Conservation (phyloP, 2,888 invertebrate species). For the Griposia aprilina region DNA sequence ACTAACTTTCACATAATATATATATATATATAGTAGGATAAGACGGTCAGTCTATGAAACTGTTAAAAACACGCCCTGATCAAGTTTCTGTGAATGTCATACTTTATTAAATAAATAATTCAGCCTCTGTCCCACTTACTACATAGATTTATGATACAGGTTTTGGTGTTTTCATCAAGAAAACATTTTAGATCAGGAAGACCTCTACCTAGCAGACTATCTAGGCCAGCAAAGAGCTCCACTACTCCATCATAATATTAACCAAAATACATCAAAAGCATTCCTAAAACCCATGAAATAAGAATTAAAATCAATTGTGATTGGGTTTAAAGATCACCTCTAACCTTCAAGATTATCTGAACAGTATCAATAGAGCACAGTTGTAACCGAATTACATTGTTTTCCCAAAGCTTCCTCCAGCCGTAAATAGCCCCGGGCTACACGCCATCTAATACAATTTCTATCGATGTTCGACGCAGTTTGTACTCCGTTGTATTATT, state of each 20-base stretch:
- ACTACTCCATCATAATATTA: background rate
- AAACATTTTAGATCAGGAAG: background rate
- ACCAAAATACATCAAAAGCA: background rate
- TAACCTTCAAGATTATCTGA: background rate
- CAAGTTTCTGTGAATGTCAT: background rate
- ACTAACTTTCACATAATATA: no score
- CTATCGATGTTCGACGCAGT: slow-evolving; percentile 37
- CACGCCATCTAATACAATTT: slow-evolving; percentile 41
- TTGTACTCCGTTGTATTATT: slow-evolving; percentile 19
- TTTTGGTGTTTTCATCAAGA: background rate
- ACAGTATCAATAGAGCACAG: slow-evolving; percentile 17
- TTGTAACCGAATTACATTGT: slow-evolving; percentile 44
- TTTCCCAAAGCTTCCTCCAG: slow-evolving; percentile 16
- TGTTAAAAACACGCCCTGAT: background rate
- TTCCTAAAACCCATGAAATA: background rate
- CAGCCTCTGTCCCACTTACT: background rate
- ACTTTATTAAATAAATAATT: background rate
- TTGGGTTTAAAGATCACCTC: background rate
- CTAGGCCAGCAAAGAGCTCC: background rate
- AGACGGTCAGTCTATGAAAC: background rate
- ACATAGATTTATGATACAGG: no score
- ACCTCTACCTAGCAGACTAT: background rate
- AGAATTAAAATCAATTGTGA: background rate
- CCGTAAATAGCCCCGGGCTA: slow-evolving; percentile 31
- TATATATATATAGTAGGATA: no score